Evolutionary conservation across 2,888 invertebrate species (phyloP), one percentile per base, ranked within the genome.

Genomic region (Polyploca ridens): DNA sequence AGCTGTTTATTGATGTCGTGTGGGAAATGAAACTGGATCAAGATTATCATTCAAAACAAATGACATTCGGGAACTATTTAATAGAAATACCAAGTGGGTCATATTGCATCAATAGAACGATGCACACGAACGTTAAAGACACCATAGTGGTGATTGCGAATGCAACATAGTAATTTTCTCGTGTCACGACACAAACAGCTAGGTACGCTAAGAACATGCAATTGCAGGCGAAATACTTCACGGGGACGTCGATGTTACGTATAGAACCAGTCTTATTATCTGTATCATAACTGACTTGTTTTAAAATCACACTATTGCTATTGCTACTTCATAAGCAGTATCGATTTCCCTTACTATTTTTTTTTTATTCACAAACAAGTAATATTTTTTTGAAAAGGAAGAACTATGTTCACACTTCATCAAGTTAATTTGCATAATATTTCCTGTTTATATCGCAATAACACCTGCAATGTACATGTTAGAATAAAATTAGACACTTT

Each of bases 71-170:
- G 79, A 78, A 78, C 76, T 75, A 81, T 83, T 89, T 87, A 87
- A 87, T 85, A 81, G 87, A 88, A 88, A 85, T 83, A 81, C 82
- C 79, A 91, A 88, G 82, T 90, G 82, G 90, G 91, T 90, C 90
- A 85, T 83, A 84, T 91, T 91, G 89, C 90, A 88, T 90, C 88
- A 90, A 89, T 88, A 85, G 81, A 84, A 83, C 86, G 84, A 90
- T 89, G 87, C 90, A 90, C 89, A 89, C 89, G 70, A 89, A 80
- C 87, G 78, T 75, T 85, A 82, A 74, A 86, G 84, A 88, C 88
- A 87, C 88, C 88, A 89, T 91, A 76, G 79, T 79, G 77, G 73
- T 84, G 85, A 86, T 87, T 87, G 83, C 83, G 72, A 86, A 79
- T 86, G 83, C 86, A 85, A 84, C 84, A 82, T 81, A 77, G 84